Base-by-base conservation (phyloP, 2,797 vertebrate species). In the Sebastolobus altivelis region DNA sequence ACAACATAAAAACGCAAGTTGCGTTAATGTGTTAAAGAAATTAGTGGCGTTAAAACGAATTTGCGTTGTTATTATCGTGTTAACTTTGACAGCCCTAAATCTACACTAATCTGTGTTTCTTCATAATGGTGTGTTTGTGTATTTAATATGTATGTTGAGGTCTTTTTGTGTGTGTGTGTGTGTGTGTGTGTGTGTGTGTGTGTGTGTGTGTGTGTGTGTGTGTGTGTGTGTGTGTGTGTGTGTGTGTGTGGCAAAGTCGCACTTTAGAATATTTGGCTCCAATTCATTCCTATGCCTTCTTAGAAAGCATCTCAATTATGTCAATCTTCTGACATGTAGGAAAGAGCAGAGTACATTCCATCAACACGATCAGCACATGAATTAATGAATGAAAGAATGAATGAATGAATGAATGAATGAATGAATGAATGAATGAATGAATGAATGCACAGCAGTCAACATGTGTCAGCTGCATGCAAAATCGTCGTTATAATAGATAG, bases 241-340 rank as follows among this genome's bases (percentile, higher is more conserved):
- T 65, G 55, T 74, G 67, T 29, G 13, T 33, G 67, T 11, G 12
- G 16, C 27, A 77, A 74, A 82, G 75, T 79, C 79, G 20, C 58
- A 58, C 49, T 79, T 43, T 33, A 56, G 25, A 71, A 38, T 70
- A 38, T 22, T 63, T 72, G 56, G 65, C 75, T 81, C 40, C 14
- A 13, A 59, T 71, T 73, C 59, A 10, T 72, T 62, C 22, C 6
- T 52, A 18, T 16, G 52, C 68, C 55, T 86, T 75, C 60, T 56
- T 76, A 72, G 65, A 87, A 74, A 77, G 74, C 63, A 49, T 73
- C 43, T 65, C 5, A 63, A 59, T 63, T 65, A 5, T 67, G 29
- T 63, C 6, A 52, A 31, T 43, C 52, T 54, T 40, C 7, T 38
- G 22, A 38, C 3, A 11, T 13, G 7, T 29, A 29, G 27, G 22